These are phyloP conservation scores for Psix sp. DNA, from an alignment of 1,140 invertebrate species.

Conservation along the genomic window DNA sequence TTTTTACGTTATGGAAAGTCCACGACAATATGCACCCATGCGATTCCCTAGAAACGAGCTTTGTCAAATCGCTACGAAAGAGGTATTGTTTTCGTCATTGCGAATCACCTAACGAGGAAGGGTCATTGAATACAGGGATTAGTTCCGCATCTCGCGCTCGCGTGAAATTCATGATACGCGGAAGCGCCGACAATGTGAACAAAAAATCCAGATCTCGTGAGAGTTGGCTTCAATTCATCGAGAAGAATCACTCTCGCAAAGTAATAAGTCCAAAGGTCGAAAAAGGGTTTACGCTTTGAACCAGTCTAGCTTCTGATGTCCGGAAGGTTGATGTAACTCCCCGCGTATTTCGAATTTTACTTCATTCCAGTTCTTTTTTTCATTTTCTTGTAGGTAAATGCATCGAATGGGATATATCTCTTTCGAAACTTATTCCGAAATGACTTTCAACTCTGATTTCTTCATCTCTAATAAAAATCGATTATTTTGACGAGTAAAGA, in stretches of 20 bases:
- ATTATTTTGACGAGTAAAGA: too few species aligned
- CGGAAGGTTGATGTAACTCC: slow-evolving; percentile 66
- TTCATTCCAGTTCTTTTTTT: slow-evolving; percentile 14
- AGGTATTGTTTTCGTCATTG: slow-evolving; percentile 47
- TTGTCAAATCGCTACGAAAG: slow-evolving; percentile 37
- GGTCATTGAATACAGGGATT: slow-evolving; percentile 55
- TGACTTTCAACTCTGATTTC: neutral
- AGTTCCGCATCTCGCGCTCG: slow-evolving; percentile 50
- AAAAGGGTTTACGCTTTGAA: slow-evolving; percentile 46
- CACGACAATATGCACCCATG: slow-evolving; percentile 19
- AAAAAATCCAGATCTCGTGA: slow-evolving; percentile 48
- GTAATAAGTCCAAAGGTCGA: slow-evolving; percentile 59
- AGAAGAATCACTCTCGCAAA: slow-evolving; percentile 56
- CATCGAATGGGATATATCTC: slow-evolving; percentile 8
- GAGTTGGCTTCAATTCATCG: slow-evolving; percentile 50
- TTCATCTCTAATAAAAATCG: too few species aligned
- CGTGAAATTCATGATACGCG: slow-evolving; percentile 54
- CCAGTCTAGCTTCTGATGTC: slow-evolving; percentile 62
- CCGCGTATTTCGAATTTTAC: slow-evolving; percentile 27
- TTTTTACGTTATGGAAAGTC: slow-evolving; percentile 22
- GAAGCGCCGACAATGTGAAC: slow-evolving; percentile 48
- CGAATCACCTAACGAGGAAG: slow-evolving; percentile 48
- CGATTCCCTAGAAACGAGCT: slow-evolving; percentile 32
- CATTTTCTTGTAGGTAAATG: slow-evolving; percentile 8
- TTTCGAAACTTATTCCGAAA: neutral